Percentiles rank a stretch among this genome's conserved stretches.
phyloP scores from a whole-genome alignment of 2,113 vertebrate species.

The Cairina moschata region DNA sequence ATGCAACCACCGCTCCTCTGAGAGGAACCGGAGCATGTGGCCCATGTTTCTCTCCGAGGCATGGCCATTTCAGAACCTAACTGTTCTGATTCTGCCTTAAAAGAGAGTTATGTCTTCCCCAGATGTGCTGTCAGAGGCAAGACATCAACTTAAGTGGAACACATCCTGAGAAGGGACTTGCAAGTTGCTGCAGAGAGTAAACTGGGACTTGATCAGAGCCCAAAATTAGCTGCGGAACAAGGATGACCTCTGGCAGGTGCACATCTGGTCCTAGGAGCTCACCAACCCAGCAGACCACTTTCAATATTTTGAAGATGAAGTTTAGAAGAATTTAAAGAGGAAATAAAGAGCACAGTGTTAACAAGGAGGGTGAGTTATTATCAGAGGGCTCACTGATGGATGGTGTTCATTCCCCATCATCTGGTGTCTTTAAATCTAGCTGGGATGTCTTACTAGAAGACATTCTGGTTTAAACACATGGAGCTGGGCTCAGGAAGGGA shows the following conservation, averaged over 20 bases:
- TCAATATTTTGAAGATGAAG: neutral
- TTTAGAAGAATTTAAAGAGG: neutral
- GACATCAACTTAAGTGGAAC: neutral
- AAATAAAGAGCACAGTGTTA: neutral
- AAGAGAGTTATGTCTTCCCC: neutral
- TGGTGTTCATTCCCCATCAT: neutral
- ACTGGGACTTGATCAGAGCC: neutral
- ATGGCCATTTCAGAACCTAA: neutral
- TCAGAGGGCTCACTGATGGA: neutral
- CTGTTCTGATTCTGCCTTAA: neutral
- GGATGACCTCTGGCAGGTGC: accelerated
- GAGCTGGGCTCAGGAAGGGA: neutral
- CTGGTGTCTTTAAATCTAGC: neutral
- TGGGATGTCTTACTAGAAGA: neutral
- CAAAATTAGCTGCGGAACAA: neutral
- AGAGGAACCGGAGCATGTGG: neutral
- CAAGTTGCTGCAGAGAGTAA: neutral
- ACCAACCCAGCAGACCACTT: neutral
- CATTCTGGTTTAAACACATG: neutral
- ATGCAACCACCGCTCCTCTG: neutral
- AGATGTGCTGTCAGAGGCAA: neutral
- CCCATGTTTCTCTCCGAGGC: neutral
- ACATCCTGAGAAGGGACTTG: neutral
- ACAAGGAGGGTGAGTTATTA: neutral
- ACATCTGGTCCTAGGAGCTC: neutral